Evolutionary conservation across 2,888 invertebrate genomes (phyloP).

Genomic region (Chrysolina americana): DNA sequence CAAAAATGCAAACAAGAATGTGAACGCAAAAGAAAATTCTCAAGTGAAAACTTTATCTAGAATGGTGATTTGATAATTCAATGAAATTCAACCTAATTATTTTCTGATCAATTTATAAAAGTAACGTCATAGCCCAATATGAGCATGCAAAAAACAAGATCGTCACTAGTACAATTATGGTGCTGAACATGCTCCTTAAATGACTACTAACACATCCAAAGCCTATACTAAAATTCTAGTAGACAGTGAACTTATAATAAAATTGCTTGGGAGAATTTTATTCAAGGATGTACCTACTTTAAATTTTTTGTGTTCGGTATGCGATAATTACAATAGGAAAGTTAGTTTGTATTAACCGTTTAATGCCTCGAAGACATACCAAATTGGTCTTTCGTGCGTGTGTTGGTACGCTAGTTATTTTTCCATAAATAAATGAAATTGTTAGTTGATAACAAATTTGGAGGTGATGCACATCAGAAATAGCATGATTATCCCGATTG

Average conservation of each 20-base stretch:
- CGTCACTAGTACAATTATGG: too few species aligned
- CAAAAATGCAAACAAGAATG: too few species aligned
- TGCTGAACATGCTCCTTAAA: too few species aligned
- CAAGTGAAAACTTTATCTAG: too few species aligned
- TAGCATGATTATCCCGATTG: background rate
- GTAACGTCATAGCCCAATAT: too few species aligned
- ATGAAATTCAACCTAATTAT: too few species aligned
- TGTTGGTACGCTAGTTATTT: conserved; percentile 11
- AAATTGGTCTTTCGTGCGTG: conserved; percentile 20
- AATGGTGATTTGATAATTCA: too few species aligned
- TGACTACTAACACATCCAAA: too few species aligned
- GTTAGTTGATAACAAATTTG: conserved; percentile 7
- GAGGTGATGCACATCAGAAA: conserved; percentile 9
- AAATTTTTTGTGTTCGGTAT: conserved; percentile 4
- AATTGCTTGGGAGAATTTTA: background rate
- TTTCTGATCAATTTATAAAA: too few species aligned
- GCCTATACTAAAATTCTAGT: background rate
- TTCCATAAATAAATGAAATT: conserved; percentile 10
- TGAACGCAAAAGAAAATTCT: too few species aligned
- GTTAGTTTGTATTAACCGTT: conserved; percentile 10
- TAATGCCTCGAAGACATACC: conserved; percentile 16
- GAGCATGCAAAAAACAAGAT: too few species aligned
- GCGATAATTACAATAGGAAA: conserved; percentile 10
- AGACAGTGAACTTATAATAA: background rate
- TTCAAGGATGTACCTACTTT: background rate